A percentile compares a stretch with the other conserved stretches of the same genome.
Evolutionary conservation across 2,113 vertebrate species (phyloP).

Genomic region (Cyprinodon brontotheroides): DNA sequence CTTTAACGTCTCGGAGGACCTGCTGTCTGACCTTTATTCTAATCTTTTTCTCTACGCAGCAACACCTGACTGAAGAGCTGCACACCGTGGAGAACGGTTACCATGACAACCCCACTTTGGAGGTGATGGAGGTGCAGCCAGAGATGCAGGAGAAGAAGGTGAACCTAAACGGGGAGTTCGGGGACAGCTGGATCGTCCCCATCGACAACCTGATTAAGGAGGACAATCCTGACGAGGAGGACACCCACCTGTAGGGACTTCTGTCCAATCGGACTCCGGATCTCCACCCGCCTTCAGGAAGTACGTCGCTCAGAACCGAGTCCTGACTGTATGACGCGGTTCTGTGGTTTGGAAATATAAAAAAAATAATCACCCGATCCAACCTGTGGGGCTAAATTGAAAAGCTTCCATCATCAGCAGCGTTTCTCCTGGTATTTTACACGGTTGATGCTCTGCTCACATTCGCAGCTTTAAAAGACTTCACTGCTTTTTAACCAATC

Average conservation of each 20-base stretch:
- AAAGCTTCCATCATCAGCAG: neutral
- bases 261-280: neutral
- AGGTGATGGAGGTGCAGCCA: conserved; percentile 94
- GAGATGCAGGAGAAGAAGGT: conserved; percentile 96
- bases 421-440: neutral
- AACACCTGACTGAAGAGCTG: conserved; percentile 94
- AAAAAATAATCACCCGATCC: neutral
- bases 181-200: conserved; percentile 98
- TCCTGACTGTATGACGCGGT: neutral
- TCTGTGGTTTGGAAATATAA: neutral
- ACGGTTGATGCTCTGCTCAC: neutral
- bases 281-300: neutral
- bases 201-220: conserved; percentile 92
- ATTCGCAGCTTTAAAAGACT: too few relatives aligned
- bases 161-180: conserved; percentile 87
- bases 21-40: neutral
- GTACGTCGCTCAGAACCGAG: neutral
- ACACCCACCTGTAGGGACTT: conserved; percentile 90
- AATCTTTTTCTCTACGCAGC: conserved; percentile 61
- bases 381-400: neutral
- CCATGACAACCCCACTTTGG: conserved; percentile 96
- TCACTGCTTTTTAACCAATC: neutral
- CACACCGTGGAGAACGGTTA: conserved; percentile 96
- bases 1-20: neutral
- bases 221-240: conserved; percentile 89